Conservation (phyloP, 2,888 invertebrate species). For the Apodemia zela region DNA sequence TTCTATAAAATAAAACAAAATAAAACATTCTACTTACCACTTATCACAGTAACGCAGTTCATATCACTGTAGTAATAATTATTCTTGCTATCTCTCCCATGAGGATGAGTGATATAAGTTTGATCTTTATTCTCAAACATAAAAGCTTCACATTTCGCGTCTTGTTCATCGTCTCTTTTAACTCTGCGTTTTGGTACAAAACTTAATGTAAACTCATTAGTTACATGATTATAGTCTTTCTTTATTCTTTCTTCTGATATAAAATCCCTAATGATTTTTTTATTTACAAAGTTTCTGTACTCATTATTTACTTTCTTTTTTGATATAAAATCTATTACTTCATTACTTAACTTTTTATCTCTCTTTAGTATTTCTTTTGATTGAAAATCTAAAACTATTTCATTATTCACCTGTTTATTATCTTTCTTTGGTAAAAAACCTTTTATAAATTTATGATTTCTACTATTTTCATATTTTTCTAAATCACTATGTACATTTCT, state of each 20-base stretch:
- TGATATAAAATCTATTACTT: constrained; percentile 7
- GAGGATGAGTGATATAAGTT: constrained; percentile 50
- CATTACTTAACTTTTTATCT: too few relatives aligned
- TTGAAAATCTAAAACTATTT: too few relatives aligned
- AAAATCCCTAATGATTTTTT: neutral
- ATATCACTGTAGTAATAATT: constrained; percentile 50
- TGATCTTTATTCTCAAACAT: constrained; percentile 35
- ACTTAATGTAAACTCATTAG: constrained; percentile 22
- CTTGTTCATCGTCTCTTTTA: constrained; percentile 44
- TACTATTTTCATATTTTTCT: constrained; percentile 23
- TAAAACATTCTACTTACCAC: constrained; percentile 44
- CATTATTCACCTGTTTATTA: too few relatives aligned
- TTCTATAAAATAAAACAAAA: neutral
- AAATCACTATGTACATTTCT: constrained; percentile 17
- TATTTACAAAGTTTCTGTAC: neutral
- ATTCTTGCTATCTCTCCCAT: constrained; percentile 40
- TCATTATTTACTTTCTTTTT: neutral
- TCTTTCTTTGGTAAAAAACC: too few relatives aligned
- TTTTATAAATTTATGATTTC: constrained; percentile 19
- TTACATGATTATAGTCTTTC: neutral
- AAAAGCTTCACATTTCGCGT: constrained; percentile 46
- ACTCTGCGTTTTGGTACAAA: constrained; percentile 38
- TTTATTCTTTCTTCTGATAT: neutral
- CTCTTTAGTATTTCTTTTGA: too few relatives aligned
- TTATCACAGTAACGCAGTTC: constrained; percentile 55